phyloP scores from a whole-genome alignment of 1,140 invertebrate genomes.

The Lepidostoma basale region DNA sequence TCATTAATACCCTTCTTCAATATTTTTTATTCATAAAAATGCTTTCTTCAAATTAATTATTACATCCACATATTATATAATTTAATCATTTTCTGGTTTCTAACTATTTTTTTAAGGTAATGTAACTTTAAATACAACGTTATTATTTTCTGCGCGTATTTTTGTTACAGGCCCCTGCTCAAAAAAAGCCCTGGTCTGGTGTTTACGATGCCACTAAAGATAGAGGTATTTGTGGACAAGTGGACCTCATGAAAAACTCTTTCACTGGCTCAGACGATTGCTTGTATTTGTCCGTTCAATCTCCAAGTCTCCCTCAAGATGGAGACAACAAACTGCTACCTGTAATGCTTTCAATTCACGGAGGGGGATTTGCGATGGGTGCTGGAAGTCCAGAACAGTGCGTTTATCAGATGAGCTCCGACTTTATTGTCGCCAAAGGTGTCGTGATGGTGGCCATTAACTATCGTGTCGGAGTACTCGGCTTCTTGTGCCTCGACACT shows the following conservation, averaged over 20 bases:
- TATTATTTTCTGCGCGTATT: too few species aligned
- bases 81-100: too few species aligned
- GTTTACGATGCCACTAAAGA: conserved; percentile 5
- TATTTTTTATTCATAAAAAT: too few species aligned
- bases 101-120: too few species aligned
- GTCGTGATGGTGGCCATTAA: conserved; percentile 59
- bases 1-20: too few species aligned
- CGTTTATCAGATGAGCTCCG: conserved; percentile 48
- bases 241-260: not conserved
- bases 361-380: conserved; percentile 3
- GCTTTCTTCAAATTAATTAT: too few species aligned
- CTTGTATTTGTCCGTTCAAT: not conserved
- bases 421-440: conserved; percentile 57
- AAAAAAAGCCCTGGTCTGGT: conserved; percentile 5
- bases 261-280: not conserved
- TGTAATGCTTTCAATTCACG: conserved; percentile 13
- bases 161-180: not conserved
- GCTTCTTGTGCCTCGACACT: conserved; percentile 63
- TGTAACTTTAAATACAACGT: too few species aligned
- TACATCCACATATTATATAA: too few species aligned
- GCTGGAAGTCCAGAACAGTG: not conserved
- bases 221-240: not conserved
- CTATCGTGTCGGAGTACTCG: conserved; percentile 58
- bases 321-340: not conserved
- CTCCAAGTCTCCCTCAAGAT: not conserved